Percentiles rank a stretch among this genome's conserved stretches.
phyloP scores from a whole-genome alignment of 2,797 vertebrate genomes.

The Calcarius lapponicus region DNA sequence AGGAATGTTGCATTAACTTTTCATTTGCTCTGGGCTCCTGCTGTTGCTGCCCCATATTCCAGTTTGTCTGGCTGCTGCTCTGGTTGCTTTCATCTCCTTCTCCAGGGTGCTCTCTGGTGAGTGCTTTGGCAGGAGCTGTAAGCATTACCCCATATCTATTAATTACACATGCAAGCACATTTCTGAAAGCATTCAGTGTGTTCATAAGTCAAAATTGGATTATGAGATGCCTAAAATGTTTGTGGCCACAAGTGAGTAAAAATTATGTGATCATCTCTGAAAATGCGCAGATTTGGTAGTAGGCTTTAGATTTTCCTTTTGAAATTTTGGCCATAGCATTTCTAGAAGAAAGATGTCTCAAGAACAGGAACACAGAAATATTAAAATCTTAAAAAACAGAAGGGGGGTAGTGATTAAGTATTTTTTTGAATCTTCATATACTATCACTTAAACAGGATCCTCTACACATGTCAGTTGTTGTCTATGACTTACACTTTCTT shows the following conservation, averaged over 20 bases:
- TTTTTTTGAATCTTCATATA: background rate
- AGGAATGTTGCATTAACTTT: slow-evolving; percentile 16
- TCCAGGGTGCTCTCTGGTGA: slow-evolving; percentile 36
- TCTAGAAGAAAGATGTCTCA: background rate
- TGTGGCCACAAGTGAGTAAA: background rate
- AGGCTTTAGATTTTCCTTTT: background rate
- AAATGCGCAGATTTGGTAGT: background rate
- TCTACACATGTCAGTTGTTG: background rate
- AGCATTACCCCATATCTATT: slow-evolving; percentile 54
- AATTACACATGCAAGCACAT: slow-evolving; percentile 50
- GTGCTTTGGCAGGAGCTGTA: slow-evolving; percentile 46
- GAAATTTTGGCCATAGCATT: background rate
- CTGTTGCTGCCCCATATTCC: background rate
- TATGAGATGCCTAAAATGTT: slow-evolving; percentile 38
- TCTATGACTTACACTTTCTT: background rate
- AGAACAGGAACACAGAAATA: background rate
- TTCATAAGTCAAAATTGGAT: slow-evolving; percentile 45
- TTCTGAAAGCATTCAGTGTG: slow-evolving; percentile 41
- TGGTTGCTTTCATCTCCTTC: slow-evolving; percentile 54
- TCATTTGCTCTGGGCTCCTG: slow-evolving; percentile 5
- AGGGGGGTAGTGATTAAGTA: background rate
- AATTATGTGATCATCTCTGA: background rate
- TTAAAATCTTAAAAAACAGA: background rate
- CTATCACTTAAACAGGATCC: background rate
- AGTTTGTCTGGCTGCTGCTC: slow-evolving; percentile 23